Conservation (phyloP, 2,888 invertebrate species). For the Lasioglossum zephyrum region DNA sequence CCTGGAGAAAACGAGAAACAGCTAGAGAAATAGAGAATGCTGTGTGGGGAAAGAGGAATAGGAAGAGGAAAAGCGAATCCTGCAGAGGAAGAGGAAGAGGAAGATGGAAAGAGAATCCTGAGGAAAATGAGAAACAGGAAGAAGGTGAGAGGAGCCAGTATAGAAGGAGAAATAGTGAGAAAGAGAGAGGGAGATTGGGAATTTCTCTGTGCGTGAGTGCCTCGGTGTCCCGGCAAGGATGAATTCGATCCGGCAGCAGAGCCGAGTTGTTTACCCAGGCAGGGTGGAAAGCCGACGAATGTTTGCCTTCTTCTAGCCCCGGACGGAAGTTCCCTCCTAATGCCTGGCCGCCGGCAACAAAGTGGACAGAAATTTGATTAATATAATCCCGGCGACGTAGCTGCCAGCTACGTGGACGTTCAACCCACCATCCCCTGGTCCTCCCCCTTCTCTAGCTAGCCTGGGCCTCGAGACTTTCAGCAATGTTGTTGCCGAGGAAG, state of each 20-base stretch:
- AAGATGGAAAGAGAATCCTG: neutral
- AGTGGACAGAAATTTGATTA: constrained; percentile 75
- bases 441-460: neutral
- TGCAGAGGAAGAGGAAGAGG: neutral
- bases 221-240: constrained; percentile 58
- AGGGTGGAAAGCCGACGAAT: constrained; percentile 66
- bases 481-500: constrained; percentile 13
- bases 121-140: neutral
- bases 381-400: constrained; percentile 61
- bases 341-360: constrained; percentile 59
- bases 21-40: neutral
- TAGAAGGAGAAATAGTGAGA: neutral
- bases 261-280: constrained; percentile 62
- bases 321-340: constrained; percentile 52
- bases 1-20: neutral
- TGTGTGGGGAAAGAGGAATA: too few relatives aligned
- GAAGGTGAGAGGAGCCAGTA: neutral
- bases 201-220: constrained; percentile 46
- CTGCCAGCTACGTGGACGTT: constrained; percentile 15
- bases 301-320: constrained; percentile 71
- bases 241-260: constrained; percentile 65
- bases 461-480: neutral
- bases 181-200: neutral
- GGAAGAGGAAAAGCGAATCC: neutral
- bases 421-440: neutral